phyloP scores from a whole-genome alignment of 2,888 invertebrate genomes.

The Monoplex corrugatus region DNA sequence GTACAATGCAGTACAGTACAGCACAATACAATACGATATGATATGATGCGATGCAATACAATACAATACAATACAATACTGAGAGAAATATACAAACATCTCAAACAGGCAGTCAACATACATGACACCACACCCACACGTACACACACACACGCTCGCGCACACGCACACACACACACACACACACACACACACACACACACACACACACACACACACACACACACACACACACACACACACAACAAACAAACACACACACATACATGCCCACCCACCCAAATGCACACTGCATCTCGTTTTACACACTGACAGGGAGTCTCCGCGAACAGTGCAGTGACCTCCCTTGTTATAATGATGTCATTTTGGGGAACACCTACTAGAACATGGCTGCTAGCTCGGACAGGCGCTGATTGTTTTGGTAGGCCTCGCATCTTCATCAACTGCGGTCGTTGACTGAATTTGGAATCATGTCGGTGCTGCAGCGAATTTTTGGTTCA shows the following conservation, averaged over 20 bases:
- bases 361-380: not conserved
- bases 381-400: not conserved
- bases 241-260: not conserved
- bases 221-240: not conserved
- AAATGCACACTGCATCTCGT: too few relatives aligned
- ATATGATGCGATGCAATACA: too few relatives aligned
- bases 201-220: not conserved
- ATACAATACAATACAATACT: too few relatives aligned
- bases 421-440: too few relatives aligned
- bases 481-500: conserved; percentile 49
- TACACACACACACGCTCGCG: not conserved
- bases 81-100: too few relatives aligned
- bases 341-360: not conserved
- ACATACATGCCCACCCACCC: not conserved
- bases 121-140: not conserved
- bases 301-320: too few relatives aligned
- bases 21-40: too few relatives aligned
- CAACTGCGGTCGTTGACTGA: not conserved
- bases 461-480: conserved; percentile 38
- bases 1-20: too few relatives aligned
- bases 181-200: not conserved
- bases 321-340: not conserved
- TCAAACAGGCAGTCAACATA: too few relatives aligned
- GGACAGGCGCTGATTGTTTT: not conserved
- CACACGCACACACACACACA: not conserved